Conservation (phyloP, 2,797 vertebrate species). For the Sparus aurata region DNA sequence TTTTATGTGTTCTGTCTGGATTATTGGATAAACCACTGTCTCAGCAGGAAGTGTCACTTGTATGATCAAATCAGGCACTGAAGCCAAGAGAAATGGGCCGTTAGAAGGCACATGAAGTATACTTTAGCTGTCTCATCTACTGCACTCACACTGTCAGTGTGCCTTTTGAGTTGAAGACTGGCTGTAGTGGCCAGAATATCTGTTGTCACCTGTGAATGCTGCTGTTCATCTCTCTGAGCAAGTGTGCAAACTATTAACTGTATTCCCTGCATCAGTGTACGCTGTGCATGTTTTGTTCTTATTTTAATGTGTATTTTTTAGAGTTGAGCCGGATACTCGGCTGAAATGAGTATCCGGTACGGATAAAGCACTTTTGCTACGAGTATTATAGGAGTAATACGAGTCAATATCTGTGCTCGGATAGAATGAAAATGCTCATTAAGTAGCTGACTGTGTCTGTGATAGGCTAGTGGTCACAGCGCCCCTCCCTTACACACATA, state of each 20-base stretch:
- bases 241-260: neutral
- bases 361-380: too few species aligned
- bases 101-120: constrained; percentile 44
- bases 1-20: constrained; percentile 31
- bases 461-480: too few species aligned
- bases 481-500: too few species aligned
- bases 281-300: neutral
- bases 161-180: neutral
- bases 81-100: constrained; percentile 35
- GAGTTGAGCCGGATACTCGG: too few species aligned
- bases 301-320: neutral
- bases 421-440: too few species aligned
- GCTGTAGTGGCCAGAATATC: neutral
- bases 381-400: too few species aligned
- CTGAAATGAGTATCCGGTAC: too few species aligned
- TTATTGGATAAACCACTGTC: constrained; percentile 41
- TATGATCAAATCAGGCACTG: constrained; percentile 23
- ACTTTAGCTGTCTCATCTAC: constrained; percentile 13
- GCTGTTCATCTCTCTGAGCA: neutral
- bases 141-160: neutral
- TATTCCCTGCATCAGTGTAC: neutral
- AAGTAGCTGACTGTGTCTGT: too few species aligned
- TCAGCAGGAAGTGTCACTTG: constrained; percentile 47
- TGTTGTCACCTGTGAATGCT: constrained; percentile 5
- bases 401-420: too few species aligned